Percentiles rank a stretch among this genome's conserved stretches.
Evolutionary conservation across 2,888 invertebrate species (phyloP).

Genomic region (Microdon myrmicae): DNA sequence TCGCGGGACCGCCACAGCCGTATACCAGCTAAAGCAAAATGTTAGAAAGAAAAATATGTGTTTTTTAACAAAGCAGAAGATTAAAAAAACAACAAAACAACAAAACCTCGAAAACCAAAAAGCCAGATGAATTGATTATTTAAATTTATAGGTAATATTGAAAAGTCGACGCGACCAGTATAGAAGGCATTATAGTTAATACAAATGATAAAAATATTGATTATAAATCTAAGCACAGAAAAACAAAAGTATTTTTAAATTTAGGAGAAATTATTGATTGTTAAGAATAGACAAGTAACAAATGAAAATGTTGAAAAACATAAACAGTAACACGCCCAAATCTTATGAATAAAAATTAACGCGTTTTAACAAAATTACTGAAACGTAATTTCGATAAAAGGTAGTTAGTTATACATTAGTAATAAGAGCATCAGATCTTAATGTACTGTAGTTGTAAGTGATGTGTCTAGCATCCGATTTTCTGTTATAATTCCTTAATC

Average conservation of each 20-base stretch:
- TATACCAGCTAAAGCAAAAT: too few relatives aligned
- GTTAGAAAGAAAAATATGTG: constrained; percentile 2
- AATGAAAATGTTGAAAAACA: constrained; percentile 38
- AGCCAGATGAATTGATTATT: too few relatives aligned
- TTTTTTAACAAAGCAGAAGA: constrained; percentile 21
- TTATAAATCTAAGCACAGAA: constrained; percentile 34
- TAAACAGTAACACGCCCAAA: constrained; percentile 64
- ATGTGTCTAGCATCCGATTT: too few relatives aligned
- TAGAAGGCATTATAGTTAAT: too few relatives aligned
- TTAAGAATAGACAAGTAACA: constrained; percentile 35
- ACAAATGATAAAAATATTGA: constrained; percentile 26
- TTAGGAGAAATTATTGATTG: constrained; percentile 27
- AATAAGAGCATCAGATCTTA: constrained; percentile 22
- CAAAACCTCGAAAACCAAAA: constrained; percentile 1
- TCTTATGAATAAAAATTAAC: constrained; percentile 64
- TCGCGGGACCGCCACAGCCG: too few relatives aligned
- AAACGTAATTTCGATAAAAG: constrained; percentile 32
- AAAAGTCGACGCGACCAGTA: too few relatives aligned
- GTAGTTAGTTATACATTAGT: constrained; percentile 42
- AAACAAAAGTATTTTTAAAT: constrained; percentile 7
- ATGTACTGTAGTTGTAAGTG: too few relatives aligned
- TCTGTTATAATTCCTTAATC: too few relatives aligned
- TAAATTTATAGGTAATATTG: too few relatives aligned
- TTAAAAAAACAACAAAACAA: constrained; percentile 7
- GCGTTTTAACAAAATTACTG: constrained; percentile 43